Evolutionary conservation across 2,888 invertebrate species (phyloP).

Genomic region (Tetragonisca angustula): DNA sequence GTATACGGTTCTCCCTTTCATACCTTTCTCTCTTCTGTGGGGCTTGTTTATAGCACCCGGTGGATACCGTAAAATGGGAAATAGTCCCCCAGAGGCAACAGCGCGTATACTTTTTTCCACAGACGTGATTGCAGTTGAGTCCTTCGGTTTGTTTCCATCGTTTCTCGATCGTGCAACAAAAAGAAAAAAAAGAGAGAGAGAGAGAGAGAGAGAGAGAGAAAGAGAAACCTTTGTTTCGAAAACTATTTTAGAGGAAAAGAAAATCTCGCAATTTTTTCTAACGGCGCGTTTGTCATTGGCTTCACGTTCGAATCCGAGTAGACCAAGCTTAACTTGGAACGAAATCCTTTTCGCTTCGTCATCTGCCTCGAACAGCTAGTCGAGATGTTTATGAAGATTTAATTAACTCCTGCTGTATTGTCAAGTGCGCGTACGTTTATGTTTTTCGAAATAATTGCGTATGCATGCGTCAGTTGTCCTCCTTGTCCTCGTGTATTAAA

Average conservation of each 20-base stretch:
- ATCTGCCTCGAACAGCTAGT: not conserved
- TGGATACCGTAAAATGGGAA: slow-evolving; percentile 70
- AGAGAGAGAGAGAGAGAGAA: too few species aligned
- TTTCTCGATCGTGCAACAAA: slow-evolving; percentile 39
- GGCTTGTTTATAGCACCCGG: slow-evolving; percentile 67
- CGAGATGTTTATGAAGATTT: slow-evolving; percentile 15
- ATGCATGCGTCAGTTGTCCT: not conserved
- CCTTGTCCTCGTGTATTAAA: not conserved
- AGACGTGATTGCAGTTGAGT: slow-evolving; percentile 69
- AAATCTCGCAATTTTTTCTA: slow-evolving; percentile 15
- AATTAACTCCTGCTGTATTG: not conserved
- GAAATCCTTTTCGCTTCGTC: not conserved
- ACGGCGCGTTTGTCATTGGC: slow-evolving; percentile 1
- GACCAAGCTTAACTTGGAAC: not conserved
- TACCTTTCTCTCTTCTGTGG: slow-evolving; percentile 49
- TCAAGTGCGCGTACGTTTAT: not conserved
- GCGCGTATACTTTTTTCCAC: slow-evolving; percentile 48
- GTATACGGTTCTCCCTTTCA: slow-evolving; percentile 59
- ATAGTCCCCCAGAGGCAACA: slow-evolving; percentile 63
- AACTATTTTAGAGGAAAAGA: slow-evolving; percentile 15
- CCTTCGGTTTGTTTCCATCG: slow-evolving; percentile 38
- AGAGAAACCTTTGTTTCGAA: not conserved
- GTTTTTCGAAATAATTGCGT: slow-evolving; percentile 9
- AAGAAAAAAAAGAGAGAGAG: not conserved
- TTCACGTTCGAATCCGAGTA: not conserved